Percentiles rank a stretch among this genome's conserved stretches.
Evolutionary conservation across 2,797 vertebrate species (phyloP).

Genomic region (Bryconaethiops microstoma): DNA sequence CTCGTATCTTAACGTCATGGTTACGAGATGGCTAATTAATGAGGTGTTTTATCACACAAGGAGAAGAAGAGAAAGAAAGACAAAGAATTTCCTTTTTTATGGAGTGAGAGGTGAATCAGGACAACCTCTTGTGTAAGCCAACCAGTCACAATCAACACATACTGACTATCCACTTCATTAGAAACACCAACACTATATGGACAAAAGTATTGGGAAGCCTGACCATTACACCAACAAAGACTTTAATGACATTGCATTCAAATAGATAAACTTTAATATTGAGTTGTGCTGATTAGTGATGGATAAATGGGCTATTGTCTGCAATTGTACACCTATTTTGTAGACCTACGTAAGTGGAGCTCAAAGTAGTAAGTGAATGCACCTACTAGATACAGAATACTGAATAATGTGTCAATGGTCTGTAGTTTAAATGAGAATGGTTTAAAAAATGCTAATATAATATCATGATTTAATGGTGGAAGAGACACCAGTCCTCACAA

Average conservation of each 20-base stretch:
- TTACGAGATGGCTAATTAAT: slow-evolving; percentile 85
- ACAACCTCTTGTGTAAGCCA: background rate
- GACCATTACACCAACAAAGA: too few species aligned
- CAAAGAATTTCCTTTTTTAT: slow-evolving; percentile 80
- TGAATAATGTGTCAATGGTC: background rate
- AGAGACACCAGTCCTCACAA: too few species aligned
- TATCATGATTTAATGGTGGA: background rate
- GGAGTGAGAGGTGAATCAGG: background rate
- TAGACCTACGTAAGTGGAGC: background rate
- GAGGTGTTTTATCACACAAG: background rate
- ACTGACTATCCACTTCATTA: background rate
- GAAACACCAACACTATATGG: too few species aligned
- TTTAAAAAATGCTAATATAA: background rate
- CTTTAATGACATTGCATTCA: too few species aligned
- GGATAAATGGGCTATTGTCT: too few species aligned
- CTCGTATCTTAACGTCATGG: slow-evolving; percentile 81
- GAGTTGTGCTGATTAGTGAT: too few species aligned
- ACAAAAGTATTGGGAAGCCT: too few species aligned
- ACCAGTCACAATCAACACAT: background rate
- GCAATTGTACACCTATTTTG: background rate
- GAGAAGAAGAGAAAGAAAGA: slow-evolving; percentile 48
- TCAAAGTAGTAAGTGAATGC: background rate
- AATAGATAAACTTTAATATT: too few species aligned
- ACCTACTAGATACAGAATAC: too few species aligned
- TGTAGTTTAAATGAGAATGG: background rate